phyloP scores from a whole-genome alignment of 2,113 vertebrate species.

The Ivindomyrus marchei region DNA sequence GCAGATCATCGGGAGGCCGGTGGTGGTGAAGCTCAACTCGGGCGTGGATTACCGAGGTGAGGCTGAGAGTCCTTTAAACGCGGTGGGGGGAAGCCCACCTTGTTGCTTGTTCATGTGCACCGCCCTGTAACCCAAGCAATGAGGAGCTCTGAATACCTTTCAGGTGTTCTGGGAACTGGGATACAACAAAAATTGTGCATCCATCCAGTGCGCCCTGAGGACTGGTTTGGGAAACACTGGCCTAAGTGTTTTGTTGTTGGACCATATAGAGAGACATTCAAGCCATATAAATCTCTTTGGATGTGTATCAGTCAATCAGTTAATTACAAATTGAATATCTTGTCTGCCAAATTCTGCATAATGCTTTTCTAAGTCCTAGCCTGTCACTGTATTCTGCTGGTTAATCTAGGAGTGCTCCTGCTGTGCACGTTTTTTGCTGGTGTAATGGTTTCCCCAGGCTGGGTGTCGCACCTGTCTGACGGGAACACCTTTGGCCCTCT shows the following conservation, averaged over 20 bases:
- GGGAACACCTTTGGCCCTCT: neutral
- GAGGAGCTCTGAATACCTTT: too few species aligned
- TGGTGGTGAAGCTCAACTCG: conserved; percentile 96
- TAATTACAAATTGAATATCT: neutral
- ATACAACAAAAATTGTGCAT: too few species aligned
- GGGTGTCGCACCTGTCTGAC: neutral
- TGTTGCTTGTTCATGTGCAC: neutral
- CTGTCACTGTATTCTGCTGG: neutral
- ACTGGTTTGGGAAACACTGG: too few species aligned
- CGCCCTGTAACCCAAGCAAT: neutral
- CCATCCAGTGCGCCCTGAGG: too few species aligned
- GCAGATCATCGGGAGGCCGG: conserved; percentile 97
- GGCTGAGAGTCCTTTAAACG: neutral
- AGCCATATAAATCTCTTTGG: neutral
- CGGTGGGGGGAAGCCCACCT: neutral
- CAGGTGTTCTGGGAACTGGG: too few species aligned
- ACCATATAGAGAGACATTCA: neutral
- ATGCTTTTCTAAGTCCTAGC: neutral
- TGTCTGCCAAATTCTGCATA: neutral
- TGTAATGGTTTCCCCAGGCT: neutral
- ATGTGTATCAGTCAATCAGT: neutral
- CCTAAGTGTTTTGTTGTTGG: neutral
- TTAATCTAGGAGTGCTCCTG: neutral
- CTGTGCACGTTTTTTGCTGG: neutral
- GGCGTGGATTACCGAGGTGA: conserved; percentile 98